A percentile compares a stretch with the other conserved stretches of the same genome.
phyloP scores from a whole-genome alignment of 2,113 vertebrate species.

The Cygnus atratus region DNA sequence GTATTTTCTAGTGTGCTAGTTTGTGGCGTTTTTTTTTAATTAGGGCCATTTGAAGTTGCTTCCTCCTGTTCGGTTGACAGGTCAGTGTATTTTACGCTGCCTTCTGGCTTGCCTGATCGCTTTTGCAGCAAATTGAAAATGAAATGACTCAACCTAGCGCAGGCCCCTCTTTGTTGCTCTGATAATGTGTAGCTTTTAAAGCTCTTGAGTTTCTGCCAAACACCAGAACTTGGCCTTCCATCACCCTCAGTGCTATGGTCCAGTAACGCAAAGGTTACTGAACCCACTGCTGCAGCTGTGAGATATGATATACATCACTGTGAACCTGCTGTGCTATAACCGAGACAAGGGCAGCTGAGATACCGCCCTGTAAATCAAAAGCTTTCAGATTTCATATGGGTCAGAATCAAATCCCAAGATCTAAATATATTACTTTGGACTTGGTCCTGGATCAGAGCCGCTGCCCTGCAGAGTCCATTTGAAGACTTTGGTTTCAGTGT shows the following conservation, averaged over 20 bases:
- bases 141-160: constrained; percentile 23
- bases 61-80: constrained; percentile 6
- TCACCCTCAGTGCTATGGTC: neutral
- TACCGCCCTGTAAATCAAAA: neutral
- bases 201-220: constrained; percentile 42
- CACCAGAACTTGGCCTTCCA: neutral
- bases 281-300: constrained; percentile 36
- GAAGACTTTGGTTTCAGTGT: neutral
- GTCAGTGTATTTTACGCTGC: neutral
- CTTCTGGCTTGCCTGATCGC: constrained; percentile 12
- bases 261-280: constrained; percentile 44
- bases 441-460: neutral
- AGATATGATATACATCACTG: constrained; percentile 16
- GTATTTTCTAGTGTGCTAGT: neutral
- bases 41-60: constrained; percentile 9
- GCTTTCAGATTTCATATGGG: neutral
- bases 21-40: neutral
- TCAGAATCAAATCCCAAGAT: neutral
- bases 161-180: constrained; percentile 12
- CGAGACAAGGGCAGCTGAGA: neutral
- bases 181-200: constrained; percentile 49
- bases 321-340: neutral
- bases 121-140: constrained; percentile 47
- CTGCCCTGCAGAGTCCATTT: neutral
- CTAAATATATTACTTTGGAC: neutral